These are phyloP conservation scores for Rhagonycha fulva DNA, from an alignment of 2,888 invertebrate genomes.

Conservation along the genomic window DNA sequence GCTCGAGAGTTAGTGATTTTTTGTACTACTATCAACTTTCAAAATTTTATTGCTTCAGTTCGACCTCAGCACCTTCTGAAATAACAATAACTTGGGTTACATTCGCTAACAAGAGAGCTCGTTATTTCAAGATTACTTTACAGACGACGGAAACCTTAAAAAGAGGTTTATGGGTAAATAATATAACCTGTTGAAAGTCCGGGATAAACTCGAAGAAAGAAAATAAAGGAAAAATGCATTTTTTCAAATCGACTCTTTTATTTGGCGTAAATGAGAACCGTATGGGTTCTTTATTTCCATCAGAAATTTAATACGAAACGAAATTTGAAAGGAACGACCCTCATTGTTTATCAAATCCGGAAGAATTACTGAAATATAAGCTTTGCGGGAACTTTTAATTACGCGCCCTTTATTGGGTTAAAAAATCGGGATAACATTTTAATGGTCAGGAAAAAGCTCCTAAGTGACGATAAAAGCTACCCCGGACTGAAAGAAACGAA, in stretches of 20 bases:
- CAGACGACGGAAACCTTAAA: not conserved
- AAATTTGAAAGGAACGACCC: slow-evolving; percentile 14
- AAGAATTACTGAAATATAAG: slow-evolving; percentile 17
- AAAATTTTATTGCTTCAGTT: not conserved
- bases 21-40: not conserved
- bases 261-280: not conserved
- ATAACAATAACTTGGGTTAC: not conserved
- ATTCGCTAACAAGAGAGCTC: not conserved
- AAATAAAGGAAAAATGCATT: not conserved
- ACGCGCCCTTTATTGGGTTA: not conserved
- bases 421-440: not conserved
- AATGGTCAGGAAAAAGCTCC: not conserved
- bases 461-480: not conserved
- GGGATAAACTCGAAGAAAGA: not conserved
- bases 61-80: no score
- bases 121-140: not conserved
- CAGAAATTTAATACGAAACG: slow-evolving; percentile 22
- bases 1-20: not conserved
- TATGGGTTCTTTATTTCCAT: slow-evolving; percentile 16
- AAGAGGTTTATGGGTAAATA: not conserved
- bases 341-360: slow-evolving; percentile 26
- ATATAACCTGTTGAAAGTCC: not conserved
- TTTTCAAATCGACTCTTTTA: not conserved
- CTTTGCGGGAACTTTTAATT: slow-evolving; percentile 6
- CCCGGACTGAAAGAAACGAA: not conserved